Percentiles rank a stretch among this genome's conserved stretches.
Conservation (phyloP, 2,113 vertebrate species). For the Potamarius usumacintae region DNA sequence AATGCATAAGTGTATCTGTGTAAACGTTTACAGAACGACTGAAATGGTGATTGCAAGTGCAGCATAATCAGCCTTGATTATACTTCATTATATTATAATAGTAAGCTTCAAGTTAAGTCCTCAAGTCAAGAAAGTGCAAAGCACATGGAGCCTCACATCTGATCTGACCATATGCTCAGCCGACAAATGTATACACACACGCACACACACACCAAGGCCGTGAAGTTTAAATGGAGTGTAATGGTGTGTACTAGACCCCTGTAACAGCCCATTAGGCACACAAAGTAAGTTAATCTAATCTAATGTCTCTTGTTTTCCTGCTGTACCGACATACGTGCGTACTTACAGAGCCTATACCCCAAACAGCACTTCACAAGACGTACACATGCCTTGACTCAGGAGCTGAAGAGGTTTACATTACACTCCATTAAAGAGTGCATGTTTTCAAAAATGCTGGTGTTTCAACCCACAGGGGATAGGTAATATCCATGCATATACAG, state of each 20-base stretch:
- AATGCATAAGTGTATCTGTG: neutral
- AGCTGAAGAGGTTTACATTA: slow-evolving; percentile 45
- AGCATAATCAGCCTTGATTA: neutral
- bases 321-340: slow-evolving; percentile 26
- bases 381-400: neutral
- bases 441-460: slow-evolving; percentile 34
- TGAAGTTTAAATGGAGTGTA: slow-evolving; percentile 91
- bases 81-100: slow-evolving; percentile 64
- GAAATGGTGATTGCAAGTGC: neutral
- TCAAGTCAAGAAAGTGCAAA: neutral
- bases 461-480: slow-evolving; percentile 16
- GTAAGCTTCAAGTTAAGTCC: slow-evolving; percentile 50
- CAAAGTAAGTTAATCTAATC: slow-evolving; percentile 84
- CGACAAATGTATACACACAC: neutral
- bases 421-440: slow-evolving; percentile 40
- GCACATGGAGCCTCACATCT: slow-evolving; percentile 1
- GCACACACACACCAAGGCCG: slow-evolving; percentile 65
- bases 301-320: slow-evolving; percentile 76
- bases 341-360: slow-evolving; percentile 9
- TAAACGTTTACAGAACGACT: neutral
- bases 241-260: slow-evolving; percentile 88
- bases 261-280: slow-evolving; percentile 89
- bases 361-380: neutral
- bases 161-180: slow-evolving; percentile 37
- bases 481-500: slow-evolving; percentile 46